Percentiles rank a stretch among this genome's conserved stretches.
phyloP scores from a whole-genome alignment of 2,113 vertebrate genomes.

The Daubentonia madagascariensis region DNA sequence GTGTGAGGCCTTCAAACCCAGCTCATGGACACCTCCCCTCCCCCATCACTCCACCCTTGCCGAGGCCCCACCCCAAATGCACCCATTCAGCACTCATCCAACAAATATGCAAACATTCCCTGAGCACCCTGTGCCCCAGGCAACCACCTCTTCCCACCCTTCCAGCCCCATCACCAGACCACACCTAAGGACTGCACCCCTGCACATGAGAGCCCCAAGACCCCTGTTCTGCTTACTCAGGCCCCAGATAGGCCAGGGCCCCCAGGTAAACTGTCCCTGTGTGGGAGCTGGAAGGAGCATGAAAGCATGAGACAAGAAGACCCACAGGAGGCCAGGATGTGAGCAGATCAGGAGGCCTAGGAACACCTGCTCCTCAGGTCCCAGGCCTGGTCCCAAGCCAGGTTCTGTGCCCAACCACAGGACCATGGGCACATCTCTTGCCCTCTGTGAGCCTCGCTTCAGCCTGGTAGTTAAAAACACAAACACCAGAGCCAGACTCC shows the following conservation, averaged over 20 bases:
- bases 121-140: fast-evolving
- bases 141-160: neutral
- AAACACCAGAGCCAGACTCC: neutral
- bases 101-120: neutral
- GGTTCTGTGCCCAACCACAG: neutral
- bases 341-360: neutral
- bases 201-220: neutral
- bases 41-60: fast-evolving
- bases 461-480: neutral
- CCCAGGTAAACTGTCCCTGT: neutral
- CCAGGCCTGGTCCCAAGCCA: neutral
- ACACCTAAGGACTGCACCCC: neutral
- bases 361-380: neutral
- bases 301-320: neutral
- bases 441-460: neutral
- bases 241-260: neutral
- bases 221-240: neutral
- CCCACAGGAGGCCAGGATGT: neutral
- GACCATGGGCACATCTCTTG: too few species aligned
- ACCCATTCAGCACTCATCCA: neutral
- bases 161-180: neutral
- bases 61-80: neutral
- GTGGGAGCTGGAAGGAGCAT: neutral
- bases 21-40: too few species aligned
- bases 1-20: neutral